phyloP scores from a whole-genome alignment of 2,888 invertebrate genomes.

The Eilema griseolum region DNA sequence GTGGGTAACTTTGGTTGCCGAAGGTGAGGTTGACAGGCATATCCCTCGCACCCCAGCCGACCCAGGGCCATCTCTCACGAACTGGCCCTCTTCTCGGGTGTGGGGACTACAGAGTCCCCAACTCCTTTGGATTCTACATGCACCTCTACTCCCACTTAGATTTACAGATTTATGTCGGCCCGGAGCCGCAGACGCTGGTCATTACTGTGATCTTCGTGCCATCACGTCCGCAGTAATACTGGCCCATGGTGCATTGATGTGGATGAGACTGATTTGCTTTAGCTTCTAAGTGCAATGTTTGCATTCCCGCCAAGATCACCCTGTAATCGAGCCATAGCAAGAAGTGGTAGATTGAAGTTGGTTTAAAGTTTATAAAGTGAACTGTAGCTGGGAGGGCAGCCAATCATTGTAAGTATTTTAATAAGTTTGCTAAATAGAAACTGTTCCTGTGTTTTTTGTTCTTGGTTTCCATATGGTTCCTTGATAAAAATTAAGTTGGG shows the following conservation, averaged over 20 bases:
- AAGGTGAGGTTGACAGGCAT: no score
- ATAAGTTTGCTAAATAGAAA: neutral
- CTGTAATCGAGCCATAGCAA: constrained; percentile 40
- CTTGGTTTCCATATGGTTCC: neutral
- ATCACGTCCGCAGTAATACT: constrained; percentile 61
- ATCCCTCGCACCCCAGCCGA: no score
- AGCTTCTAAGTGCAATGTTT: constrained; percentile 54
- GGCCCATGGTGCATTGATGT: constrained; percentile 50
- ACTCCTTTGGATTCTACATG: neutral
- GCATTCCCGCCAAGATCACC: constrained; percentile 58
- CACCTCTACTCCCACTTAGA: constrained; percentile 52
- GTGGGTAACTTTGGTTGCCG: no score
- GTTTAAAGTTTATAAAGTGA: constrained; percentile 64
- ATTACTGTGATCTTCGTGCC: constrained; percentile 63
- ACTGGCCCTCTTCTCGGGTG: no score
- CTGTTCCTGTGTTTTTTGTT: neutral
- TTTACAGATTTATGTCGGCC: constrained; percentile 61
- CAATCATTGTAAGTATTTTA: constrained; percentile 53
- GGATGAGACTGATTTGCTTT: constrained; percentile 53
- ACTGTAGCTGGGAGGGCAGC: constrained; percentile 51
- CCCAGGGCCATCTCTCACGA: no score
- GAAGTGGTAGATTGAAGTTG: constrained; percentile 50
- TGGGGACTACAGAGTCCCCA: no score
- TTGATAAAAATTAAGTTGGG: neutral
- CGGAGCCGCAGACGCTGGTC: constrained; percentile 50